Evolutionary conservation across 2,888 invertebrate genomes (phyloP).

Genomic region (Cerceris ruficornis): DNA sequence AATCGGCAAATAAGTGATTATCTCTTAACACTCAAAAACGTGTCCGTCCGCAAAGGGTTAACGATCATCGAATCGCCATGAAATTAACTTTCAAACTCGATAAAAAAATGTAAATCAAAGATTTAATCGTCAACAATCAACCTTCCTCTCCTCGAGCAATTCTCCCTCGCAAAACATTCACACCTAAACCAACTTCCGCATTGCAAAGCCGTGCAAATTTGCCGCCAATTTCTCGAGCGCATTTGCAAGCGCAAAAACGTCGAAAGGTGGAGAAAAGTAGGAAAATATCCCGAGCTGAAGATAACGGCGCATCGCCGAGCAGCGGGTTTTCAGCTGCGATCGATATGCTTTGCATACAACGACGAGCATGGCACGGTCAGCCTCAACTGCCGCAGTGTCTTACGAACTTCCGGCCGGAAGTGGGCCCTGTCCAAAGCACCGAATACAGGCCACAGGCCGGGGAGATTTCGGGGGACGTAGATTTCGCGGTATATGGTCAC

Average conservation of each 20-base stretch:
- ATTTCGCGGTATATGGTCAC: neutral
- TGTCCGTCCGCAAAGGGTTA: no score
- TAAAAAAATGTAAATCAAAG: no score
- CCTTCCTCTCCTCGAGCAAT: no score
- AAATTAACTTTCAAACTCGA: no score
- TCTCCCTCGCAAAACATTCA: no score
- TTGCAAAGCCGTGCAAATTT: no score
- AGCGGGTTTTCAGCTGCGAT: slow-evolving; percentile 4
- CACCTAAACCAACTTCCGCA: no score
- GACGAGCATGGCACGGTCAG: slow-evolving; percentile 23
- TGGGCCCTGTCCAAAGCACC: slow-evolving; percentile 36
- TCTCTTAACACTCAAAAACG: no score
- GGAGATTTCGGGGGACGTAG: slow-evolving; percentile 9
- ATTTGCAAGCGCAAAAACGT: neutral
- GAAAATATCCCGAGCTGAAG: neutral
- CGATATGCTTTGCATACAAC: slow-evolving; percentile 44
- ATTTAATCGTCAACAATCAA: no score
- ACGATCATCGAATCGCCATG: no score
- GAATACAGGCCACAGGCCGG: slow-evolving; percentile 23
- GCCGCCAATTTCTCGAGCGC: no score
- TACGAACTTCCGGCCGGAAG: slow-evolving; percentile 64
- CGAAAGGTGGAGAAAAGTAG: neutral
- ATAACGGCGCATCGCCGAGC: neutral
- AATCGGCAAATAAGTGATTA: no score
- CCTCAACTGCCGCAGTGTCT: slow-evolving; percentile 49